Evolutionary conservation across 2,797 vertebrate genomes (phyloP), one percentile per base, ranked within the genome.

Genomic region (Gorsachius magnificus): DNA sequence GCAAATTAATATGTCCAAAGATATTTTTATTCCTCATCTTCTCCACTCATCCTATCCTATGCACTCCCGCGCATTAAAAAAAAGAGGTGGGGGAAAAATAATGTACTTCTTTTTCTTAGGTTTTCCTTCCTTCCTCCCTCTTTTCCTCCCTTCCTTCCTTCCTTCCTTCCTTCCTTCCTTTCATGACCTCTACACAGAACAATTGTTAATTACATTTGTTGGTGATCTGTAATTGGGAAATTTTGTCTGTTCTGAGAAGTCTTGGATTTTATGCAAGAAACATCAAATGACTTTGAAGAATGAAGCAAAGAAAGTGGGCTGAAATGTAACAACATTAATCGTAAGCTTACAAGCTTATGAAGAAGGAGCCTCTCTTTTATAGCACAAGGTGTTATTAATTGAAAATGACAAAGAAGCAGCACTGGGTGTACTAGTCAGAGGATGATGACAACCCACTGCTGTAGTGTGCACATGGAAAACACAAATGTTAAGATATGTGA

Each of bases 81-180:
- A n/a, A 36, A 35, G 7, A 5, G 43, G 43, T 16, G 43, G 43
- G 43, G 16, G 3, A n/a, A 65, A 84, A 8, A 36, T 25, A 35
- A 57, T 1, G 2, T 19, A 15, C 5, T 22, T 57, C 15, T 33
- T 54, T 80, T 63, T 36, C 26, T 50, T 31, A 6, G 4, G 4
- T 33, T 21, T 22, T 16, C 41, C 31, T 10, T 5, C 16, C 26
- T 7, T 2, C 28, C 8, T 12, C 1, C 20, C 9, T 5, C 6
- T 19, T 3, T 1, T 7, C 22, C 10, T 16, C 36, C 24, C 13
- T 6, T 38, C 38, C 38, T 38, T 38, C 36, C 38, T 38, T 38
- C 36, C 36, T 38, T 11, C 4, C 46, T 1, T 20, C 26, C 17
- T 5, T 11, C 25, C 10, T 22, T n/a, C 18, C 13, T 46, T 63